phyloP scores from a whole-genome alignment of 2,113 vertebrate genomes.

The Platanista minor region DNA sequence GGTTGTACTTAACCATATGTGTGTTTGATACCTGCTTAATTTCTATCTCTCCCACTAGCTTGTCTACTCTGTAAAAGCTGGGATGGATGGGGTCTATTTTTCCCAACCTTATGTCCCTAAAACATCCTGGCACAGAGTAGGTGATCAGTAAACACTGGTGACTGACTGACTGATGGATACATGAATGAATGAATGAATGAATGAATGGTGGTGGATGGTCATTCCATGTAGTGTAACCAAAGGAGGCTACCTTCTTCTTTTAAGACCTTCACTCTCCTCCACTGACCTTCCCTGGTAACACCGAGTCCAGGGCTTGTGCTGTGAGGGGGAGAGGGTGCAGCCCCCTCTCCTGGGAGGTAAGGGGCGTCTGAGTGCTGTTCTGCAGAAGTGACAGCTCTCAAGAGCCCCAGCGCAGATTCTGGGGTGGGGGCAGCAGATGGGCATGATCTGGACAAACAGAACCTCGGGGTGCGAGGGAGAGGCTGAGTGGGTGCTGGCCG shows the following conservation, averaged over 20 bases:
- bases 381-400: not conserved
- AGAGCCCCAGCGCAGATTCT: not conserved
- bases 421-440: not conserved
- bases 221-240: accelerated
- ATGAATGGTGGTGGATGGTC: accelerated
- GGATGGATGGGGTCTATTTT: not conserved
- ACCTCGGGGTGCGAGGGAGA: not conserved
- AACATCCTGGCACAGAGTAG: not conserved
- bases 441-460: not conserved
- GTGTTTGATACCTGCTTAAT: not conserved
- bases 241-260: not conserved
- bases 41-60: not conserved
- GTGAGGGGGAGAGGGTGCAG: not conserved
- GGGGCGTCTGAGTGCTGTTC: accelerated
- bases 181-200: not conserved
- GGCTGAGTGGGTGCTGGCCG: not conserved
- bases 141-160: not conserved
- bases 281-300: not conserved
- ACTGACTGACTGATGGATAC: too few relatives aligned
- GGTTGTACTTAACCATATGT: not conserved
- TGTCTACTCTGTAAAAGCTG: not conserved
- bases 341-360: not conserved
- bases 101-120: not conserved
- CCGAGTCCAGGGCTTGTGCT: not conserved
- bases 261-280: too few relatives aligned